These are phyloP conservation scores for Clupea harengus DNA, from an alignment of 2,113 vertebrate genomes.

Conservation along the genomic window DNA sequence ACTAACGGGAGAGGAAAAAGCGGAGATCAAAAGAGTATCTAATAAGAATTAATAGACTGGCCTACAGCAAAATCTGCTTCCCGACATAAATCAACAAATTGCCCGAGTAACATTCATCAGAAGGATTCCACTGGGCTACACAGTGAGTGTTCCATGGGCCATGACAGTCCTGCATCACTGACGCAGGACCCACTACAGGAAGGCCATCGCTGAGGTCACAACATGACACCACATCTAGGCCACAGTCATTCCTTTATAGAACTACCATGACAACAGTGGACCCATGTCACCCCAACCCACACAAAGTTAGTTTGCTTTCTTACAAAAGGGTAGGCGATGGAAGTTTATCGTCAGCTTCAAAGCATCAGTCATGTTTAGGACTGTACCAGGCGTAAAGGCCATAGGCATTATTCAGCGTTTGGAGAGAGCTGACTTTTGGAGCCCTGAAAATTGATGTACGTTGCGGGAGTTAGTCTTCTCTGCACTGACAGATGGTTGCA, in stretches of 20 bases:
- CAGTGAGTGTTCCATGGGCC: neutral
- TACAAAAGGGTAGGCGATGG: constrained; percentile 42
- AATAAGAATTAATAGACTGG: neutral
- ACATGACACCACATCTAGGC: neutral
- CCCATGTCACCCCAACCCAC: neutral
- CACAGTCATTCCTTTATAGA: neutral
- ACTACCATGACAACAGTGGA: neutral
- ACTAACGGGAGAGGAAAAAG: neutral
- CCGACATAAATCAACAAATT: neutral
- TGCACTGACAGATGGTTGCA: neutral
- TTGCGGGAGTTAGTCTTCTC: neutral
- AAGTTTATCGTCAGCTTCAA: constrained; percentile 45
- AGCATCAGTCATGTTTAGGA: constrained; percentile 58
- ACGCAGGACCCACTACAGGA: neutral
- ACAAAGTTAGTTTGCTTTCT: constrained; percentile 36
- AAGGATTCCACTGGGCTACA: neutral
- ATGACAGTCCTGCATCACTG: too few species aligned
- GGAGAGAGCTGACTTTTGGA: constrained; percentile 41
- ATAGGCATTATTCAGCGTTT: constrained; percentile 55
- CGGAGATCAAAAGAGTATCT: neutral
- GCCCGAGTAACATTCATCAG: neutral
- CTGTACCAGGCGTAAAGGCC: constrained; percentile 59
- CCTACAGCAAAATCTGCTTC: neutral
- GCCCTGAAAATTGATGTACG: constrained; percentile 43
- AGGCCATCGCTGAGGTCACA: neutral